These are phyloP conservation scores for Ostrea denselamellosa DNA, from an alignment of 1,140 invertebrate genomes.

Conservation along the genomic window DNA sequence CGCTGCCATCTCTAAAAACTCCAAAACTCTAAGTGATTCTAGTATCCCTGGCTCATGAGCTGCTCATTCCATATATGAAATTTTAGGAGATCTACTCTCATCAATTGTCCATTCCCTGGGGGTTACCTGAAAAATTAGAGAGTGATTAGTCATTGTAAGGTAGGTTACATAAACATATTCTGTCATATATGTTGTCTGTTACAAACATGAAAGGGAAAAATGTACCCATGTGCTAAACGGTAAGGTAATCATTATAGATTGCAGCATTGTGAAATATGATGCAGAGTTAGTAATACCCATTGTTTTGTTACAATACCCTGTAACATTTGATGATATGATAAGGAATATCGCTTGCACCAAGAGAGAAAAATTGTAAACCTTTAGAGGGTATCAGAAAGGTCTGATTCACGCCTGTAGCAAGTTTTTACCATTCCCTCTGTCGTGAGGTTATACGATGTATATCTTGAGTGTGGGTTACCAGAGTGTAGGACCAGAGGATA, in stretches of 20 bases:
- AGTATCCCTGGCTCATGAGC: constrained; percentile 2
- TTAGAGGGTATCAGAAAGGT: constrained; percentile 15
- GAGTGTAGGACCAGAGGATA: constrained; percentile 6
- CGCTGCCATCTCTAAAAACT: neutral
- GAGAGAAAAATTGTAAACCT: constrained; percentile 6
- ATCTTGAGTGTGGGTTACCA: constrained; percentile 10
- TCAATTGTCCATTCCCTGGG: constrained; percentile 10
- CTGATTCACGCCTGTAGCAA: neutral
- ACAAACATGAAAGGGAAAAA: constrained; percentile 33
- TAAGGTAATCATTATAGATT: constrained; percentile 4
- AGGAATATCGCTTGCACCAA: constrained; percentile 14
- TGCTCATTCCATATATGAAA: constrained; percentile 21
- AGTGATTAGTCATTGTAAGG: constrained; percentile 11
- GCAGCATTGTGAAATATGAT: constrained; percentile 29
- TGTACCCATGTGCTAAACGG: constrained; percentile 4
- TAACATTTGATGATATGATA: constrained; percentile 36
- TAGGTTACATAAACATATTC: constrained; percentile 21
- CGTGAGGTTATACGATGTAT: neutral
- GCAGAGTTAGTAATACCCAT: constrained; percentile 26
- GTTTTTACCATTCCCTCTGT: neutral
- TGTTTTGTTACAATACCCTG: constrained; percentile 17
- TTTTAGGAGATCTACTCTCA: constrained; percentile 18
- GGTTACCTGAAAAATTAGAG: constrained; percentile 35
- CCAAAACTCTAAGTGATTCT: neutral
- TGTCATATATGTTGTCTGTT: constrained; percentile 33